phyloP scores from a whole-genome alignment of 2,797 vertebrate genomes.

The Myripristis jacobus region DNA sequence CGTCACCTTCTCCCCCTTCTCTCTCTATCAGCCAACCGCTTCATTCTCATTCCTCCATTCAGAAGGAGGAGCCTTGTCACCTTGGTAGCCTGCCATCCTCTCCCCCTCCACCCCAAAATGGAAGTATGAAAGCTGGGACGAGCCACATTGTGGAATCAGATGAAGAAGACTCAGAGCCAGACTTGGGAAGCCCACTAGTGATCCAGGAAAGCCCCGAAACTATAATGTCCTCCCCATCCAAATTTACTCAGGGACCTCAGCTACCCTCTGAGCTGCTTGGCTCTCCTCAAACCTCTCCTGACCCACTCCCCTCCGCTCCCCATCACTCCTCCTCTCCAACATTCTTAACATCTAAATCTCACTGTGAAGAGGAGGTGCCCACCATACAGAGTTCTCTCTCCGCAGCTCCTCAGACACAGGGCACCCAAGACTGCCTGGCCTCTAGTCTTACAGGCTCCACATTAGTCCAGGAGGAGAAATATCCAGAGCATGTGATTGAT shows the following conservation, averaged over 20 bases:
- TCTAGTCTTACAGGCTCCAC: constrained; percentile 23
- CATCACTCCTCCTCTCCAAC: constrained; percentile 34
- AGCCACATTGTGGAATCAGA: constrained; percentile 69
- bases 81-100: constrained; percentile 31
- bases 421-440: constrained; percentile 26
- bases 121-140: constrained; percentile 41
- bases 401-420: constrained; percentile 26
- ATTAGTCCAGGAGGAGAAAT: constrained; percentile 70
- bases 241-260: constrained; percentile 70
- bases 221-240: constrained; percentile 71
- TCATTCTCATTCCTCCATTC: constrained; percentile 49
- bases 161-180: constrained; percentile 72
- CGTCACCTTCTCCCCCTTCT: constrained; percentile 31
- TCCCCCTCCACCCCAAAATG: constrained; percentile 60
- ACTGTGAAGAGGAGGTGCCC: constrained; percentile 35
- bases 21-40: constrained; percentile 46
- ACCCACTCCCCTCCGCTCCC: constrained; percentile 38
- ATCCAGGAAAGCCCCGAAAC: constrained; percentile 83
- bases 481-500: constrained; percentile 85
- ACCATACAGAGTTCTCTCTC: constrained; percentile 24
- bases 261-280: constrained; percentile 35
- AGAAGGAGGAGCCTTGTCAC: constrained; percentile 47
- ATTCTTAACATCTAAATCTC: constrained; percentile 53
- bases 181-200: constrained; percentile 79
- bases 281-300: constrained; percentile 58